Evolutionary conservation across 2,797 vertebrate species (phyloP).

Genomic region (Chloroceryle inda): DNA sequence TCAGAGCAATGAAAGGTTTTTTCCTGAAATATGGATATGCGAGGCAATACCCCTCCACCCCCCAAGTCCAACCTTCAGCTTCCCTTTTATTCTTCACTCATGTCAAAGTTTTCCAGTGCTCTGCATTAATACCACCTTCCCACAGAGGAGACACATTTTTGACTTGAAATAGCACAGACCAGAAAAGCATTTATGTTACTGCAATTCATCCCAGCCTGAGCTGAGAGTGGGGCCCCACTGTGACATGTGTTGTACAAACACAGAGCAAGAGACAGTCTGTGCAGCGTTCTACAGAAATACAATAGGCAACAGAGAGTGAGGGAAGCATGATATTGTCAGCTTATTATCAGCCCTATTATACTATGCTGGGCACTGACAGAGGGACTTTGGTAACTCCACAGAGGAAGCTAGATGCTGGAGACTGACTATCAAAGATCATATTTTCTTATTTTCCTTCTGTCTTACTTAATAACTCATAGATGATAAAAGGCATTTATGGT

Average conservation of each 20-base stretch:
- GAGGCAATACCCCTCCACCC: background rate
- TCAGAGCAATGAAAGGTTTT: rapidly evolving
- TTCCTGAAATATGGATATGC: background rate
- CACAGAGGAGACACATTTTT: background rate
- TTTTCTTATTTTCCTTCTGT: background rate
- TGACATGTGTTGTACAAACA: background rate
- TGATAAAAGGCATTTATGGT: background rate
- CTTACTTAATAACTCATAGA: background rate
- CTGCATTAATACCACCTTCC: background rate
- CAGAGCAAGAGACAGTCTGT: rapidly evolving
- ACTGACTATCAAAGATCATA: background rate
- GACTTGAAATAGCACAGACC: background rate
- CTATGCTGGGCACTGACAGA: background rate
- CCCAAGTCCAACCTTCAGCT: background rate
- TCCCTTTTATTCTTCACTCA: background rate
- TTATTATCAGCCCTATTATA: background rate
- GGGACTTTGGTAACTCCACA: background rate
- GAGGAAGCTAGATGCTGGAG: background rate
- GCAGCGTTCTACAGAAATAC: background rate
- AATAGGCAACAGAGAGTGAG: background rate
- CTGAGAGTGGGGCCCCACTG: background rate
- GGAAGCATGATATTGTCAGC: background rate
- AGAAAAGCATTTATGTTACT: background rate
- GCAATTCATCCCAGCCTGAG: background rate
- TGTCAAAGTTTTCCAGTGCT: background rate